phyloP scores from a whole-genome alignment of 2,113 vertebrate genomes.

The Trogon surrucura region DNA sequence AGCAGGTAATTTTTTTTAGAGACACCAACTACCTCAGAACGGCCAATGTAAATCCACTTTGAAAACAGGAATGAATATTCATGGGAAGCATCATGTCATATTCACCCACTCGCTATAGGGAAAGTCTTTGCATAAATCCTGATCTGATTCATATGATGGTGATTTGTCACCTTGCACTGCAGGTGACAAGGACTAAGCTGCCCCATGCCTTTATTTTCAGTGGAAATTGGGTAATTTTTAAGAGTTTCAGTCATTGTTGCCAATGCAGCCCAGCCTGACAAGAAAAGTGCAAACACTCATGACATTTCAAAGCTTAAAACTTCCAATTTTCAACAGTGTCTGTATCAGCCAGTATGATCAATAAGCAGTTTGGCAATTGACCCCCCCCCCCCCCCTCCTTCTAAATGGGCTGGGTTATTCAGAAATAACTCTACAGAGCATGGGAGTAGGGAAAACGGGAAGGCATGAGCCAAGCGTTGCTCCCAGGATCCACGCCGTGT shows the following conservation, averaged over 20 bases:
- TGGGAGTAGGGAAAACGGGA: not conserved
- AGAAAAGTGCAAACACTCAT: not conserved
- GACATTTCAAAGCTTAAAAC: not conserved
- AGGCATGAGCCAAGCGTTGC: not conserved
- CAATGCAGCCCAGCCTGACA: not conserved
- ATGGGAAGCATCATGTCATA: fast-evolving
- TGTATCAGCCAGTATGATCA: not conserved
- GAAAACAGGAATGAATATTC: not conserved
- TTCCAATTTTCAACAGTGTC: not conserved
- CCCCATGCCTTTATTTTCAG: not conserved
- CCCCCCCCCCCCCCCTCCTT: too few species aligned
- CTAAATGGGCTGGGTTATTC: not conserved
- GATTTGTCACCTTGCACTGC: not conserved
- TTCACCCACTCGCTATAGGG: not conserved
- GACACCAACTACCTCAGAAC: not conserved
- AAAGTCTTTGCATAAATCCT: not conserved
- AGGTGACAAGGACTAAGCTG: not conserved
- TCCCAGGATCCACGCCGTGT: fast-evolving
- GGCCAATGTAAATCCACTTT: not conserved
- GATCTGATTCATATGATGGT: not conserved
- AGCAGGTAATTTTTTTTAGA: not conserved
- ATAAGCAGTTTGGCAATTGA: not conserved
- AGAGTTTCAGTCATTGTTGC: not conserved
- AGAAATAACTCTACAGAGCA: fast-evolving
- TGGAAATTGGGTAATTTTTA: not conserved